Evolutionary conservation across 1,140 invertebrate genomes (phyloP).

Genomic region (Teleogryllus occipitalis): DNA sequence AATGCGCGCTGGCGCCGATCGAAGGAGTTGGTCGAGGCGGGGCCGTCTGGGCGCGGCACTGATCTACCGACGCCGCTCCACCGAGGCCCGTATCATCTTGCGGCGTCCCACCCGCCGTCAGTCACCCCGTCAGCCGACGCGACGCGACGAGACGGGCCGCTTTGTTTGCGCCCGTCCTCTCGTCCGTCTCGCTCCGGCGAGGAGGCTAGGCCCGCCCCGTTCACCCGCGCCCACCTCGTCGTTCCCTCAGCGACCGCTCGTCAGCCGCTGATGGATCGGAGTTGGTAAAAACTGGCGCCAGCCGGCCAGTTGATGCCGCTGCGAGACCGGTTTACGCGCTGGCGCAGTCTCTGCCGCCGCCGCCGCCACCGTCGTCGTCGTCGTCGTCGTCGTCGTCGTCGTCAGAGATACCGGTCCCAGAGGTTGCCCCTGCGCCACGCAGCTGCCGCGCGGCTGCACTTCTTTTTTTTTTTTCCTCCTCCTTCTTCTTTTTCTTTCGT

Average conservation of each 20-base stretch:
- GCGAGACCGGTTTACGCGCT: neutral
- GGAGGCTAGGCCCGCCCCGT: neutral
- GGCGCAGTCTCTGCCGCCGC: neutral
- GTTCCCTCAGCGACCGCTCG: neutral
- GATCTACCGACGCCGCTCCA: no score
- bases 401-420: neutral
- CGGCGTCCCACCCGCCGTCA: no score
- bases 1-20: no score
- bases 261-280: neutral
- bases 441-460: neutral
- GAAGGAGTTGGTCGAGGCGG: no score
- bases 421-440: no score
- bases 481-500: no score
- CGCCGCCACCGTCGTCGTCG: neutral
- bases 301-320: neutral
- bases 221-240: neutral
- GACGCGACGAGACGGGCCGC: no score
- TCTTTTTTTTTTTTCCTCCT: neutral
- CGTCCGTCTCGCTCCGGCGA: neutral
- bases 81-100: no score
- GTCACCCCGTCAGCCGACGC: no score
- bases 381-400: neutral
- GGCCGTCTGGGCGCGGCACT: no score
- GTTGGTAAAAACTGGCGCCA: neutral
- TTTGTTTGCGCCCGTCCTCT: no score